Conservation (phyloP, 1,140 invertebrate species). For the Aphis gossypii region DNA sequence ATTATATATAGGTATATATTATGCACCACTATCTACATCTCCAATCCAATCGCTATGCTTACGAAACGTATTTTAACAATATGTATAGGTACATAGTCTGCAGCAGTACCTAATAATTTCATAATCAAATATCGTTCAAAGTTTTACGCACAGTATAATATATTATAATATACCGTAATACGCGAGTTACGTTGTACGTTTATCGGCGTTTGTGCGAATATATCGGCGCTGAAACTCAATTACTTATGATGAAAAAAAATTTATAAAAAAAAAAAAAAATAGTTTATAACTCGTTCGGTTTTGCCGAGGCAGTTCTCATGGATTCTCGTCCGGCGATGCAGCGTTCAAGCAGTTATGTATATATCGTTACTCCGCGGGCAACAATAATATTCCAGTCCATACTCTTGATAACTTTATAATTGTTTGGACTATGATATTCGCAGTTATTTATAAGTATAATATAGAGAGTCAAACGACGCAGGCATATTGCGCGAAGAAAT, state of each 20-base stretch:
- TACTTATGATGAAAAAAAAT: neutral
- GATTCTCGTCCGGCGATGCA: neutral
- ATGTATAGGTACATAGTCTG: no score
- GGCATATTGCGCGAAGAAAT: neutral
- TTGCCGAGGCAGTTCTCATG: neutral
- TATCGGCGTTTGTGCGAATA: no score
- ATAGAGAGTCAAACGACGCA: neutral
- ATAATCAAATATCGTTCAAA: no score
- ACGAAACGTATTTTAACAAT: neutral
- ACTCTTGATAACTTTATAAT: slow-evolving; percentile 17
- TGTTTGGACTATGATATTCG: neutral
- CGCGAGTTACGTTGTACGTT: neutral
- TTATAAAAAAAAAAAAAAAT: neutral
- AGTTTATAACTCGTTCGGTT: neutral
- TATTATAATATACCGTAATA: neutral
- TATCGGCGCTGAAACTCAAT: neutral
- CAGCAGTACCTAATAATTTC: neutral
- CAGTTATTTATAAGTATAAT: neutral
- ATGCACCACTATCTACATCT: neutral
- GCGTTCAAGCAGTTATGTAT: neutral
- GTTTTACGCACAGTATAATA: no score
- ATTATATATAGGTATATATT: neutral
- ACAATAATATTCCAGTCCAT: neutral
- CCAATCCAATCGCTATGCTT: no score
- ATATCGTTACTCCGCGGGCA: neutral